phyloP scores from a whole-genome alignment of 2,797 vertebrate species.

The Mycteria americana region DNA sequence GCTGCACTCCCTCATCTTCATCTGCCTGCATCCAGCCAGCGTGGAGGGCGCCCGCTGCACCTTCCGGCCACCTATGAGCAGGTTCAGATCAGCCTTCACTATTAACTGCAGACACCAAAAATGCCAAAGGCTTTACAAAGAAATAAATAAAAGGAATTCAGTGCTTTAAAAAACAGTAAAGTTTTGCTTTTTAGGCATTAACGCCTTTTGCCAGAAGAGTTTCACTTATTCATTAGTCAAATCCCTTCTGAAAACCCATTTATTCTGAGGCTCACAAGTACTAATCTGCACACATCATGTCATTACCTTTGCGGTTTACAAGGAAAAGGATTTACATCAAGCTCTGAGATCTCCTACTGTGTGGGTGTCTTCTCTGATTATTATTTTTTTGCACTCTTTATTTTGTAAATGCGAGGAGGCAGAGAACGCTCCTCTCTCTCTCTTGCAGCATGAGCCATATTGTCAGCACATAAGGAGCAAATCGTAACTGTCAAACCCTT shows the following conservation, averaged over 20 bases:
- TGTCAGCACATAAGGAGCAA: background rate
- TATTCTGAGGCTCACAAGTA: background rate
- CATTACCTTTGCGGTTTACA: background rate
- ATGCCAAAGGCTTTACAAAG: background rate
- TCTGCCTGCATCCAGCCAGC: background rate
- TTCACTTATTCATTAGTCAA: background rate
- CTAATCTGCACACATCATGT: background rate
- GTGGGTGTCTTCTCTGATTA: background rate
- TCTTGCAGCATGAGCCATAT: background rate
- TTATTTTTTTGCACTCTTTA: background rate
- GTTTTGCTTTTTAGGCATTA: background rate
- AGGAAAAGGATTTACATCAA: background rate
- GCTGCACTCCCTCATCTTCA: background rate
- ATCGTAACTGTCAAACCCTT: background rate
- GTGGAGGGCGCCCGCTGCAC: accelerated
- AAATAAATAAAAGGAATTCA: background rate
- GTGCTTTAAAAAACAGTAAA: background rate
- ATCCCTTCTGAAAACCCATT: background rate
- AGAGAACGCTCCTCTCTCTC: background rate
- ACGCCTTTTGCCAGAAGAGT: background rate
- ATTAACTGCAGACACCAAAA: background rate
- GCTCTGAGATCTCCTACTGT: background rate
- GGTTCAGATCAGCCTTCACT: background rate
- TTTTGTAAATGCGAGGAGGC: background rate
- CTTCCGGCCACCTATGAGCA: background rate